Conservation (phyloP, 2,797 vertebrate genomes). For the Steatocranus sp. region DNA sequence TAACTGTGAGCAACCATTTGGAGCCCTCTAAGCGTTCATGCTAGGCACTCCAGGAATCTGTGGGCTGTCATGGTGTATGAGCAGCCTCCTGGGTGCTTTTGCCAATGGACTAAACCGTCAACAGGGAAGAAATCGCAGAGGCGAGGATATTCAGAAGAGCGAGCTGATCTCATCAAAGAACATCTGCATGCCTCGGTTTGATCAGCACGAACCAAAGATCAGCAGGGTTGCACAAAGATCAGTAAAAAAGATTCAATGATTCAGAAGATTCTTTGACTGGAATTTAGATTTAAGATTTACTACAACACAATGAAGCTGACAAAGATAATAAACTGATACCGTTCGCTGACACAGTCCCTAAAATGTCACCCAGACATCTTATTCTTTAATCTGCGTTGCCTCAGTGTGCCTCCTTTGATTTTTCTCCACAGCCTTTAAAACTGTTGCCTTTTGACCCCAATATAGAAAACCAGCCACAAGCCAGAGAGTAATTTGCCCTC, state of each 20-base stretch:
- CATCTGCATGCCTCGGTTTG: slow-evolving; percentile 27
- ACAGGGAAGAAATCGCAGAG: slow-evolving; percentile 42
- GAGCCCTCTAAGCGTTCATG: slow-evolving; percentile 34
- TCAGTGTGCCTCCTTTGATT: slow-evolving; percentile 3
- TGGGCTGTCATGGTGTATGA: slow-evolving; percentile 50
- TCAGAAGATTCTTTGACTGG: not conserved
- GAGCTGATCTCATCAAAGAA: slow-evolving; percentile 24
- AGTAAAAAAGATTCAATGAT: not conserved
- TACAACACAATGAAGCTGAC: not conserved
- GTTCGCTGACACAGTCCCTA: not conserved
- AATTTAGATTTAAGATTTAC: not conserved
- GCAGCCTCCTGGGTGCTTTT: slow-evolving; percentile 40
- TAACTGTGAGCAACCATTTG: slow-evolving; percentile 47
- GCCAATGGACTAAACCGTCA: slow-evolving; percentile 51
- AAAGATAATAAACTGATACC: not conserved
- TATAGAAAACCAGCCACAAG: slow-evolving; percentile 18
- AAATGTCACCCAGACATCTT: not conserved
- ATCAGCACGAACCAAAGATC: slow-evolving; percentile 18
- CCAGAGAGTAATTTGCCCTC: slow-evolving; percentile 33
- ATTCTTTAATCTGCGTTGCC: not conserved
- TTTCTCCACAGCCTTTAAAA: slow-evolving; percentile 23
- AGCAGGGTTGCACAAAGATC: not conserved
- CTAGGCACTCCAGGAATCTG: slow-evolving; percentile 59
- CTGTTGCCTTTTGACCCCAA: slow-evolving; percentile 41
- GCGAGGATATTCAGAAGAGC: slow-evolving; percentile 38